A percentile compares a stretch with the other conserved stretches of the same genome.
Conservation (phyloP, 2,797 vertebrate genomes). For the Clarias platycephalus region DNA sequence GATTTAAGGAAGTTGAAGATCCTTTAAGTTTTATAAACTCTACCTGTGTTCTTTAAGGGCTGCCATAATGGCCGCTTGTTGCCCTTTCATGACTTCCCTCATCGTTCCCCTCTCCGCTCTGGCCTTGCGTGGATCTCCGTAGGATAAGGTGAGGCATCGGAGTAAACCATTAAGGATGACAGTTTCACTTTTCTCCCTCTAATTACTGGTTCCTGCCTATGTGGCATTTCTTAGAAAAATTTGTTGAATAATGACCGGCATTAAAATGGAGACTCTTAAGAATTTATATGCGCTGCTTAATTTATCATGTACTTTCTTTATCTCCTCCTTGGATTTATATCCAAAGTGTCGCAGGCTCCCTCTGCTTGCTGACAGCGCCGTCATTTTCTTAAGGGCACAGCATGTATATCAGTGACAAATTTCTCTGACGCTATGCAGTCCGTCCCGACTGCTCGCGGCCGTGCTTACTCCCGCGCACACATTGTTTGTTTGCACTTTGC, state of each 20-base stretch:
- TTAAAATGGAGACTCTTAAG: constrained; percentile 99
- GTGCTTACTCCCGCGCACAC: constrained; percentile 69
- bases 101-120: constrained; percentile 61
- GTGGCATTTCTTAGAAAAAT: constrained; percentile 99
- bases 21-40: constrained; percentile 34
- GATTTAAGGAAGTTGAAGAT: constrained; percentile 38
- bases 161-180: constrained; percentile 99
- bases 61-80: constrained; percentile 53
- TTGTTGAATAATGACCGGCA: constrained; percentile 99
- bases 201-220: constrained; percentile 99
- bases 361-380: constrained; percentile 88
- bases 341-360: constrained; percentile 86
- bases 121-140: constrained; percentile 71
- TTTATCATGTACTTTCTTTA: constrained; percentile 99
- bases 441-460: constrained; percentile 76
- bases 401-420: constrained; percentile 91
- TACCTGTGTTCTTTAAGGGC: constrained; percentile 20
- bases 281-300: constrained; percentile 99
- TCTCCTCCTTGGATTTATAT: constrained; percentile 98
- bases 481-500: constrained; percentile 80
- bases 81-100: constrained; percentile 49
- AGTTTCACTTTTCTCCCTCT: constrained; percentile 99
- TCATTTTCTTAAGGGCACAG: constrained; percentile 99
- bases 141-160: constrained; percentile 87
- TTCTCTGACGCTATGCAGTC: constrained; percentile 82